Base-by-base conservation (phyloP, 2,888 invertebrate species). In the Drosophila aldrichi region DNA sequence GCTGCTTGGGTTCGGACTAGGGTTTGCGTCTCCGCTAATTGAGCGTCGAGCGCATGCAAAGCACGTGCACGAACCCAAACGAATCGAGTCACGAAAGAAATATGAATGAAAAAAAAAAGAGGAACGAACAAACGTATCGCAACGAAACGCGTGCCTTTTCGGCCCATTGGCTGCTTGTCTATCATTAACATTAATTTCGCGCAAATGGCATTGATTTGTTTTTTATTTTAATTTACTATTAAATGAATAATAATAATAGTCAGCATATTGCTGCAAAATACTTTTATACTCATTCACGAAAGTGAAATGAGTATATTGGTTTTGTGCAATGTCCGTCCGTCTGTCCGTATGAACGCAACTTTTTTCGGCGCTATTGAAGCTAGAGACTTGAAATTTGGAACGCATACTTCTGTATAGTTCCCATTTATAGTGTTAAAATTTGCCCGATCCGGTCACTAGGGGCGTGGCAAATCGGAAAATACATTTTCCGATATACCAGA, bases 211-310 rank as follows among this genome's bases (percentile, higher is more conserved):
- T 71, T 71, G 70, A 88, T 88, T 79, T 79, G 74, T 82, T 88
- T 82, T 86, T 86, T 80, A 88, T 83, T 83, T 82, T 71, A 88
- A 88, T 86, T 84, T 46, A 65, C 64, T 58, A 65, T 69, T 71
- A 58, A 77, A 56, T 29, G 38, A 62, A 56, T 29, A 72, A 52
- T 40, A 70, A 60, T 32, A 62, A 59, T 58, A 67, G 56, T 29
- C 46, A 55, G 57, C 64, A 44, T 57, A 76, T 70, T 44, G 46
- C 40, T 29, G 43, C 22, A 60, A 69, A 70, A 62, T 66, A 71
- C 67, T 80, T 77, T 64, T 67, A 68, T n/a, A n/a, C n/a, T n/a
- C n/a, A n/a, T n/a, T n/a, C n/a, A n/a, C n/a, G n/a, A n/a, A n/a
- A n/a, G n/a, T n/a, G n/a, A n/a, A n/a, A n/a, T n/a, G n/a, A n/a